These are phyloP conservation scores for Ctenochaetus hawaiiensis DNA, from an alignment of 2,797 vertebrate species.

Conservation along the genomic window DNA sequence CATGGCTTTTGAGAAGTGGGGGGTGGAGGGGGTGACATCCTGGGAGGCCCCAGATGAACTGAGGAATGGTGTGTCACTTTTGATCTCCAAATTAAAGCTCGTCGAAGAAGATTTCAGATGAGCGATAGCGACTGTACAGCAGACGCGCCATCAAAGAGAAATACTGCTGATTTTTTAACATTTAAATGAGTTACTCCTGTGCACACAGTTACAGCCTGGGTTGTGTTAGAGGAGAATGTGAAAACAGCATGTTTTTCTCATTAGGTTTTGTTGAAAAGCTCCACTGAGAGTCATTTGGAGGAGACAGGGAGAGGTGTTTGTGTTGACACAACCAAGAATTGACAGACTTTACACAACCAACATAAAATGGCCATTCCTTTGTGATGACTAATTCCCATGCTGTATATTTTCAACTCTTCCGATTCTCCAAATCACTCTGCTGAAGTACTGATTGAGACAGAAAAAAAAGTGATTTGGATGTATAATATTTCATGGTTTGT, in stretches of 20 bases:
- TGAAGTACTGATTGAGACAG: constrained; percentile 20
- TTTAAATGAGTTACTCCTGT: constrained; percentile 38
- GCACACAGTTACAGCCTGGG: constrained; percentile 6
- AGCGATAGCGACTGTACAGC: constrained; percentile 44
- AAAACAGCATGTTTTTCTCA: constrained; percentile 41
- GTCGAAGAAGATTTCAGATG: constrained; percentile 51
- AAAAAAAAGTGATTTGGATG: not conserved
- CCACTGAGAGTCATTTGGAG: constrained; percentile 37
- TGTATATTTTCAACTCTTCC: constrained; percentile 26
- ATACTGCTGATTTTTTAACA: constrained; percentile 20
- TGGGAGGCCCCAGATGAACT: constrained; percentile 74
- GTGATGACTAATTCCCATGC: constrained; percentile 21
- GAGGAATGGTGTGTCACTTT: constrained; percentile 77
- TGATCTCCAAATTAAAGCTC: constrained; percentile 82
- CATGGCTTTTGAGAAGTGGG: constrained; percentile 69
- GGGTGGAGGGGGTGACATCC: constrained; percentile 55
- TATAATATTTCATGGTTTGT: constrained; percentile 31
- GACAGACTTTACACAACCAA: constrained; percentile 31
- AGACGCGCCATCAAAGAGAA: constrained; percentile 40
- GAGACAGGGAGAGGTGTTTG: constrained; percentile 42
- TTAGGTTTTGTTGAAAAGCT: constrained; percentile 26
- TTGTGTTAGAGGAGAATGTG: constrained; percentile 5
- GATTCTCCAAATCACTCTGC: not conserved
- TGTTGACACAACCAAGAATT: constrained; percentile 30
- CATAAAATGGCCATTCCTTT: constrained; percentile 26